A percentile compares a stretch with the other conserved stretches of the same genome.
These are phyloP conservation scores for Chrysogorgia sp. DNA, from an alignment of 92 coral and sea anemone genomes.

Conservation along the genomic window DNA sequence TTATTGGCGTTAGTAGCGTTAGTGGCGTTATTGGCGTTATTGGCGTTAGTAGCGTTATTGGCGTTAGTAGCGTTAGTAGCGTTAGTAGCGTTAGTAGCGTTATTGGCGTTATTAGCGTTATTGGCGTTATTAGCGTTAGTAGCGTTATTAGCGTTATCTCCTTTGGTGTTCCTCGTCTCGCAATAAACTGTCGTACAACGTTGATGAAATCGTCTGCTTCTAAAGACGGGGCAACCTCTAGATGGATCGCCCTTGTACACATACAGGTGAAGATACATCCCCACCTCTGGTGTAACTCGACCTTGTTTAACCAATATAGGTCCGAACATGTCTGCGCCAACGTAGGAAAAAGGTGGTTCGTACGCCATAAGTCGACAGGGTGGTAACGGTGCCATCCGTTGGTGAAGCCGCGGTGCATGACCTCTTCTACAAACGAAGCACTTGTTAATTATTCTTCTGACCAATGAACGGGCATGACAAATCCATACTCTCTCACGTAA, in stretches of 20 bases:
- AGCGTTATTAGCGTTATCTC: no score
- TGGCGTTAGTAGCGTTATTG: no score
- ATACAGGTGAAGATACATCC: slow-evolving; percentile 20
- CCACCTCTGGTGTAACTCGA: slow-evolving; percentile 33
- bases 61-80: no score
- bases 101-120: no score
- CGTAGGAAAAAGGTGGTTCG: slow-evolving; percentile 33
- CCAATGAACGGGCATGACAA: slow-evolving; percentile 17
- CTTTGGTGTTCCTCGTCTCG: no score
- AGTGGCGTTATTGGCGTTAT: no score
- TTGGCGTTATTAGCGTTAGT: no score
- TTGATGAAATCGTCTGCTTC: slow-evolving; percentile 17
- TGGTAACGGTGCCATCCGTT: neutral
- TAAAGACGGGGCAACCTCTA: slow-evolving; percentile 21
- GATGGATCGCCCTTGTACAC: slow-evolving; percentile 15
- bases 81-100: no score
- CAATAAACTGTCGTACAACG: neutral
- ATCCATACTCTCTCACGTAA: slow-evolving; percentile 25
- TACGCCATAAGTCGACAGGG: no score
- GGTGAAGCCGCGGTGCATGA: neutral
- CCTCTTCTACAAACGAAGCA: slow-evolving; percentile 1
- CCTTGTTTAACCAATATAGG: slow-evolving; percentile 59
- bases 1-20: no score
- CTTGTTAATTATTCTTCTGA: slow-evolving; percentile 14
- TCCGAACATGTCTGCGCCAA: slow-evolving; percentile 53